Evolutionary conservation across 2,888 invertebrate species (phyloP).

Genomic region (Caenorhabditis angaria): DNA sequence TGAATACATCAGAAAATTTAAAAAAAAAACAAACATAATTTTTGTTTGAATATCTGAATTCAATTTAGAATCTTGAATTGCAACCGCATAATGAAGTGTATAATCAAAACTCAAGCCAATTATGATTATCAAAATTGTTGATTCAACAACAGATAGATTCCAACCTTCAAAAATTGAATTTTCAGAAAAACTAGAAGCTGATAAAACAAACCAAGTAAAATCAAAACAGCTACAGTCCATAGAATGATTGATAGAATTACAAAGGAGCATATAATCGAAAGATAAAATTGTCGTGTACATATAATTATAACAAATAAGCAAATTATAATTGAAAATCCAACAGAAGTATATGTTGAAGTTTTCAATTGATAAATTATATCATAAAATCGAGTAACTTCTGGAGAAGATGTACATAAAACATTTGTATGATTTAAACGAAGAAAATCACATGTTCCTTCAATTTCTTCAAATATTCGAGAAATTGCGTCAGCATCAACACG

Average conservation of each 20-base stretch:
- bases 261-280: slow-evolving; percentile 40
- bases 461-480: slow-evolving; percentile 29
- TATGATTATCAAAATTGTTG: slow-evolving; percentile 67
- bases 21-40: slow-evolving; percentile 14
- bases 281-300: slow-evolving; percentile 46
- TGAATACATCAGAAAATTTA: background rate
- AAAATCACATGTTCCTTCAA: slow-evolving; percentile 11
- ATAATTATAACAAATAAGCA: slow-evolving; percentile 61
- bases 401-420: slow-evolving; percentile 42
- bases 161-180: slow-evolving; percentile 52
- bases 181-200: too few relatives aligned
- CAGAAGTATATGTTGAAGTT: slow-evolving; percentile 45
- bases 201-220: slow-evolving; percentile 32
- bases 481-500: slow-evolving; percentile 29
- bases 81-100: slow-evolving; percentile 64
- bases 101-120: slow-evolving; percentile 70
- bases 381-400: slow-evolving; percentile 46
- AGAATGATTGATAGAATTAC: slow-evolving; percentile 46
- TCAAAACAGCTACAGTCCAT: slow-evolving; percentile 44
- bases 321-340: slow-evolving; percentile 52
- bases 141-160: slow-evolving; percentile 70
- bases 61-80: slow-evolving; percentile 24
- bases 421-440: slow-evolving; percentile 5
- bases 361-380: slow-evolving; percentile 40
- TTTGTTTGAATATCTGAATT: slow-evolving; percentile 16